Evolutionary conservation across 1,140 invertebrate species (phyloP).

Genomic region (Listronotus oregonensis): DNA sequence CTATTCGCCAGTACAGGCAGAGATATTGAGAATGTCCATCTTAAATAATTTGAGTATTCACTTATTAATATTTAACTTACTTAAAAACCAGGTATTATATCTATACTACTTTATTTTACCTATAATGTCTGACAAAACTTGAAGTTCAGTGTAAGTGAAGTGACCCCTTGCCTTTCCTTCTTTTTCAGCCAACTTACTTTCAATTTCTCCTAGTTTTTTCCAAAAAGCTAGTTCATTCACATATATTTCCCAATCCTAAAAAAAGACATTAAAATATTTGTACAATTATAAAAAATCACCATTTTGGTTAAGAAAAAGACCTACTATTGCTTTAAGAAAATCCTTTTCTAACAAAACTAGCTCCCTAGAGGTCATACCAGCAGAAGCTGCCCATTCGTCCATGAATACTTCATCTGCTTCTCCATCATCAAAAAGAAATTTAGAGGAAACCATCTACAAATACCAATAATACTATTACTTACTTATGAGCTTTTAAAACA

Average conservation of each 20-base stretch:
- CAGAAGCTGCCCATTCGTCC: slow-evolving; percentile 85
- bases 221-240: slow-evolving; percentile 75
- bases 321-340: slow-evolving; percentile 89
- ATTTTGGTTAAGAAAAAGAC: slow-evolving; percentile 47
- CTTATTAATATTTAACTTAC: no score
- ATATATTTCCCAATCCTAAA: slow-evolving; percentile 83
- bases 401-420: slow-evolving; percentile 88
- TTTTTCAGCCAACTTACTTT: slow-evolving; percentile 70
- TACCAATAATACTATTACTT: no score
- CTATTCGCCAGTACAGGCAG: no score
- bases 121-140: slow-evolving; percentile 63
- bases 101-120: not conserved
- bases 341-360: slow-evolving; percentile 85
- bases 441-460: slow-evolving; percentile 89
- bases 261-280: slow-evolving; percentile 41
- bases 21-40: no score
- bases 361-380: slow-evolving; percentile 71
- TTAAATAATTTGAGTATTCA: no score
- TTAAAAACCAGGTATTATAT: no score
- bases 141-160: slow-evolving; percentile 85
- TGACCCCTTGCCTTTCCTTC: slow-evolving; percentile 74
- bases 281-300: not conserved
- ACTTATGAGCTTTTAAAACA: no score
- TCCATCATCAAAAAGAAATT: slow-evolving; percentile 91
- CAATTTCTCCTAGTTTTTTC: slow-evolving; percentile 68